Evolutionary conservation across 2,797 vertebrate genomes (phyloP), one percentile per base, ranked within the genome.

Genomic region (Euthynnus affinis): DNA sequence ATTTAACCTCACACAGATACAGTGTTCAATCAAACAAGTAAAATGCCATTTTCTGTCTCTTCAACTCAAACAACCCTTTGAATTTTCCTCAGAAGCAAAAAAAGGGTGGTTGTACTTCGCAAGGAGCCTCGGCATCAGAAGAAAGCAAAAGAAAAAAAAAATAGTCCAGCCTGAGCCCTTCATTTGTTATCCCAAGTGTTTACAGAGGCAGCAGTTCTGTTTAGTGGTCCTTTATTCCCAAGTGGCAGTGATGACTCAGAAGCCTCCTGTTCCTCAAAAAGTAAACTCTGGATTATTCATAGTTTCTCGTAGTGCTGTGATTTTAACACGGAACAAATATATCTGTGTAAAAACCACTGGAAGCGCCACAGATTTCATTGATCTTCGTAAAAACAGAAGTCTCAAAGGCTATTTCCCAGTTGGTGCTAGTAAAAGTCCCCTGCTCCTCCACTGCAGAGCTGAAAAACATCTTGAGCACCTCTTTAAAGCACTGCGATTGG

Each of bases 191-290:
- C 74, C 76, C 78, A 76, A 75, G 71, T 72, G 80, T 78, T 88
- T 74, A 64, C 67, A 83, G 76, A 85, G 77, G 85, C 86, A 81
- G 80, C 83, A 74, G 65, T 64, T 83, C 80, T 55, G 63, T 64
- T 68, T 12, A 61, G 57, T 86, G 85, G 52, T 90, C 83, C 71
- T 55, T 81, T 85, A 87, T 82, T 87, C 84, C 87, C 80, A 72
- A 53, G 42, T 81, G 88, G 89, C 88, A 88, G 91, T 91, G 86
- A 86, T 61, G 68, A 82, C 79, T 82, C 80, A 69, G 69, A 83
- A 71, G 80, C 48, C 57, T 58, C 61, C 53, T 15, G 20, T 9
- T 72, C 55, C 44, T 49, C 60, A 32, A 40, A 75, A 51, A 60
- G 62, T 9, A 10, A 58, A 58, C 76, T 62, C 72, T 29, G n/a